phyloP scores from a whole-genome alignment of 2,888 invertebrate species.

The Rhamnusium bicolor region DNA sequence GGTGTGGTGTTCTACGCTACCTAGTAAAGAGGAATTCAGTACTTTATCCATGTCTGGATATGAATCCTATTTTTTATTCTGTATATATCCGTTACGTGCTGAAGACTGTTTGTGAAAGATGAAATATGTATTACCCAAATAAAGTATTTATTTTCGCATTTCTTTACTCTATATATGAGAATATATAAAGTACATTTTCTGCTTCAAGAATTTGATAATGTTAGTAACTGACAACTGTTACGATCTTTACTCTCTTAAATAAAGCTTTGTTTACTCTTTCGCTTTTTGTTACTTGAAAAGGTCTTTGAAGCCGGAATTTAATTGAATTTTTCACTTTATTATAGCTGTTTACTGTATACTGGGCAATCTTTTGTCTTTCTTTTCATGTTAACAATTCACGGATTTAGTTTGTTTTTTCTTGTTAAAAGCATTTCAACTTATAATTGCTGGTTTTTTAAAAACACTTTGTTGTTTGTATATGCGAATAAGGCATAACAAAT shows the following conservation, averaged over 20 bases:
- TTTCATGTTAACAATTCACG: conserved; percentile 1
- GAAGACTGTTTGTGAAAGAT: not conserved
- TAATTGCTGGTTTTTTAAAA: not conserved
- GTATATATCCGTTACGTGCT: not conserved
- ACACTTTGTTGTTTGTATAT: not conserved
- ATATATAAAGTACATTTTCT: conserved; percentile 4
- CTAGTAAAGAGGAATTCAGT: not conserved
- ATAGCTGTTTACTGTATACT: conserved; percentile 19
- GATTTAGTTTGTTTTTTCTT: conserved; percentile 2
- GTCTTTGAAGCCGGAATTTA: conserved; percentile 17
- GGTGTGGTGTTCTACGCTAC: not conserved
- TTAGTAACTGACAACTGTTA: conserved; percentile 20
- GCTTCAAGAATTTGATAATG: not conserved
- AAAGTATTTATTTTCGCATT: not conserved
- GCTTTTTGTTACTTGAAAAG: conserved; percentile 1
- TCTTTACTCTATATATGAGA: not conserved
- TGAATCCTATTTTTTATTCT: not conserved
- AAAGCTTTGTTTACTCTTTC: conserved; percentile 12
- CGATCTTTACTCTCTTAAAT: conserved; percentile 18
- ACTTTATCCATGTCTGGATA: not conserved
- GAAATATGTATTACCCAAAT: not conserved
- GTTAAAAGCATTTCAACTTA: not conserved
- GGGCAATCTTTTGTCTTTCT: not conserved
- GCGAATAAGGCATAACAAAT: not conserved
- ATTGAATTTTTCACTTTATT: conserved; percentile 30